Percentiles rank a stretch among this genome's conserved stretches.
Evolutionary conservation across 2,888 invertebrate genomes (phyloP).

Genomic region (Epistrophella euchroma): DNA sequence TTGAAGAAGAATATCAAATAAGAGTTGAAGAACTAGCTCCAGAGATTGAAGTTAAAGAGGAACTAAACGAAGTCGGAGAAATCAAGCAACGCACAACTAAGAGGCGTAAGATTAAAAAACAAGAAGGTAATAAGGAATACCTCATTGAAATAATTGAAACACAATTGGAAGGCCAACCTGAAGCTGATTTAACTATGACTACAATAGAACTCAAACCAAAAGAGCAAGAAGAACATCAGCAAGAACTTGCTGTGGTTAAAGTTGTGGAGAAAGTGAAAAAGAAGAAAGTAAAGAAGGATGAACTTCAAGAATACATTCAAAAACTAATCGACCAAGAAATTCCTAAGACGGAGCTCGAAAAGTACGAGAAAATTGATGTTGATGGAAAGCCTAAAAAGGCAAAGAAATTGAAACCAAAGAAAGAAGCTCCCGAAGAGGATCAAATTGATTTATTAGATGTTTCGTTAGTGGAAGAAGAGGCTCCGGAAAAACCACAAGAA

Average conservation of each 20-base stretch:
- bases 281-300: constrained; percentile 81
- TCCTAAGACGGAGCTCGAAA: constrained; percentile 83
- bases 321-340: constrained; percentile 83
- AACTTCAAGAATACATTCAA: constrained; percentile 82
- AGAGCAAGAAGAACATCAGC: constrained; percentile 75
- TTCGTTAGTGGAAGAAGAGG: constrained; percentile 78
- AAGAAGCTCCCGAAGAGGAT: constrained; percentile 71
- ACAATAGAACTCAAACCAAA: constrained; percentile 81
- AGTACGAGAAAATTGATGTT: constrained; percentile 83
- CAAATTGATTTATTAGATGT: constrained; percentile 78
- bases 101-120: constrained; percentile 80
- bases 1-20: constrained; percentile 77
- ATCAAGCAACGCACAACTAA: constrained; percentile 77
- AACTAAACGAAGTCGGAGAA: constrained; percentile 75
- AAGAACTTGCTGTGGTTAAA: constrained; percentile 34
- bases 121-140: constrained; percentile 78
- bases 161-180: constrained; percentile 79
- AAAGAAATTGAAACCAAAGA: constrained; percentile 78
- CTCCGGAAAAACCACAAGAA: constrained; percentile 78
- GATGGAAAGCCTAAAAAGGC: constrained; percentile 81
- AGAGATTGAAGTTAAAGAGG: constrained; percentile 81
- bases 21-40: constrained; percentile 80
- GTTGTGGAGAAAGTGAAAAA: constrained; percentile 77
- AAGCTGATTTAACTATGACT: constrained; percentile 82
- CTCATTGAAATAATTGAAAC: constrained; percentile 79